Evolutionary conservation across 2,113 vertebrate species (phyloP).

Genomic region (Heterochromis multidens): DNA sequence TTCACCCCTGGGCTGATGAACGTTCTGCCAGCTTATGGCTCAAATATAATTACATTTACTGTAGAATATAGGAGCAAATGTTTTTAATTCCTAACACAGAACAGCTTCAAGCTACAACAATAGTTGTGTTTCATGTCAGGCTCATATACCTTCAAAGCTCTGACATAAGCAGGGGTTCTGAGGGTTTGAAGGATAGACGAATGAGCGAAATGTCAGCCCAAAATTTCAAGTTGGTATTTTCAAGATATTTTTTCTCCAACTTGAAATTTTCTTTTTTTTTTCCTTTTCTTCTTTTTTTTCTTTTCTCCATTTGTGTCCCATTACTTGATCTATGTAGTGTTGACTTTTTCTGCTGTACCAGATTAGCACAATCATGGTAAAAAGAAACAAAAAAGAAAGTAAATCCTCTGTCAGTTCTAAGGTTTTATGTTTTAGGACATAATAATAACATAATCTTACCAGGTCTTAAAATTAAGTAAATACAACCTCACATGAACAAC

Average conservation of each 20-base stretch:
- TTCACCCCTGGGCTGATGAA: slow-evolving; percentile 38
- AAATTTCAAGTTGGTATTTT: not conserved
- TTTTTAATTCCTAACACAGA: not conserved
- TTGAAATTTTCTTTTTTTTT: not conserved
- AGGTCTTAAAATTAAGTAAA: not conserved
- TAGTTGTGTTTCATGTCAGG: not conserved
- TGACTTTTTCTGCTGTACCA: not conserved
- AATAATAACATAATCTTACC: not conserved
- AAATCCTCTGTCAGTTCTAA: too few species aligned
- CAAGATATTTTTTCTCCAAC: not conserved
- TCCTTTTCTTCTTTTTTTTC: not conserved
- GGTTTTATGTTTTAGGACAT: not conserved
- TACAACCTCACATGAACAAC: not conserved
- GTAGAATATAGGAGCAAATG: not conserved
- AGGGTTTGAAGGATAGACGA: not conserved
- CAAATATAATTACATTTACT: slow-evolving; percentile 27
- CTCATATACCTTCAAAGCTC: not conserved
- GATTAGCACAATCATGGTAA: not conserved
- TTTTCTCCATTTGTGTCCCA: not conserved
- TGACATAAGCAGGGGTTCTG: not conserved
- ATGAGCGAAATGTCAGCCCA: not conserved
- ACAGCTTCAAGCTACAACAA: not conserved
- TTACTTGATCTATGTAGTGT: not conserved
- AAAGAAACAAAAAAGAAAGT: too few species aligned
- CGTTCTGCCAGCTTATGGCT: not conserved